Base-by-base conservation (phyloP, 2,797 vertebrate species). In the Manis javanica region DNA sequence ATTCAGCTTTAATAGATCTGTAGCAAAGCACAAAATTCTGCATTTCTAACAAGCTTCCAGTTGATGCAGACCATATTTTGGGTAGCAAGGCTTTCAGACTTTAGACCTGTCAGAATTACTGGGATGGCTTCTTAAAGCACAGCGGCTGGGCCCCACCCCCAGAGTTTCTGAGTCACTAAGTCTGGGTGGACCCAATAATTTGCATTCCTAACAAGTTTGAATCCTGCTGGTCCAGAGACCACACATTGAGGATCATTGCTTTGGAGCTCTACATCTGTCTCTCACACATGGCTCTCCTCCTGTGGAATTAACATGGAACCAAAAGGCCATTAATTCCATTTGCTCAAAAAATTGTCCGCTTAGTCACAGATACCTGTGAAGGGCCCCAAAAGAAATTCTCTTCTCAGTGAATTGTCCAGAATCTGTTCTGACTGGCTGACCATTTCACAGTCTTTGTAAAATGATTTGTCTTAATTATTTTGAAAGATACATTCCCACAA, bases 391-490 rank as follows among this genome's bases (percentile, higher is more conserved):
- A 66, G 53, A 78, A 83, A 63, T 5, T 23, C 19, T 63, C 21
- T 82, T 16, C 31, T 42, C 21, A 7, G 31, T n/a, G 21, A n/a
- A 24, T 78, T 61, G 11, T 51, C 29, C 57, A 53, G 42, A 83
- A 79, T 53, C 39, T 89, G 81, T 75, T 68, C 53, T 64, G 88
- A 90, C 69, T 59, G 19, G 57, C 4, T 85, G 61, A 9, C 75
- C 26, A 5, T 1, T 46, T 46, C 46, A 46, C 46, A n/a, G 46
- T 49, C 26, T 71, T 23, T 82, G 51, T 61, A 37, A 92, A 85
- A 69, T 61, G 19, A 55, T 64, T 82, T 57, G 24, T 4, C 64
- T 61, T 77, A 23, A 39, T 68, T 72, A 51, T 53, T 79, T 63
- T 64, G 39, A 79, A 89, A 63, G 71, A 34, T 59, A 21, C 7